Evolutionary conservation across 64 coral and sea anemone species (phyloP).

Genomic region (Stichodactyla helianthus): DNA sequence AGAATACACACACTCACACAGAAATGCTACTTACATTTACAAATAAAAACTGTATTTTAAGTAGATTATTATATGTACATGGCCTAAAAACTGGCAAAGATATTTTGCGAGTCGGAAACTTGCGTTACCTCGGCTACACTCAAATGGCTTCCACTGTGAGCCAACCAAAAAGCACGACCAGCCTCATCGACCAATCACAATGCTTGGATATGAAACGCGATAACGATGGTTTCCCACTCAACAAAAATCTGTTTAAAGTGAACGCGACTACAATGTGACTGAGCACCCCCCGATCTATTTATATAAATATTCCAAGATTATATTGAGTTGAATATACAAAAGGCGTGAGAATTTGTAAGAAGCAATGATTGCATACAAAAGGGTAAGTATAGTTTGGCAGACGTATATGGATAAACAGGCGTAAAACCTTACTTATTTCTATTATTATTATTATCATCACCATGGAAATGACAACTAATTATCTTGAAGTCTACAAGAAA

Average conservation of each 20-base stretch:
- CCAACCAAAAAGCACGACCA: background rate
- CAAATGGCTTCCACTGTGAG: background rate
- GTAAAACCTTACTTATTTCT: too few relatives aligned
- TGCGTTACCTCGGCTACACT: background rate
- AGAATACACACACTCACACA: too few relatives aligned
- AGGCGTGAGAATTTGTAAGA: background rate
- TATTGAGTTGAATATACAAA: background rate
- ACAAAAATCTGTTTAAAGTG: background rate
- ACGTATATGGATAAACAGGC: background rate
- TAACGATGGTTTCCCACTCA: background rate
- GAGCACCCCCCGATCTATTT: background rate
- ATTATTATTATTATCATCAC: too few relatives aligned
- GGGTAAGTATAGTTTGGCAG: background rate
- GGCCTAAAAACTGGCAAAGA: background rate
- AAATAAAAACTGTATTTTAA: background rate
- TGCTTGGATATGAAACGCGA: background rate
- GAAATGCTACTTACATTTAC: background rate
- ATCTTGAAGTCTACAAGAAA: too few relatives aligned
- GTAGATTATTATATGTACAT: background rate
- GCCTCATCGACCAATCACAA: background rate
- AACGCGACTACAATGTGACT: background rate
- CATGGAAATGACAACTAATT: too few relatives aligned
- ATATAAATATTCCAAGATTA: constrained; percentile 9
- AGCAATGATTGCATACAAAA: background rate
- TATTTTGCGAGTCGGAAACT: background rate